A percentile compares a stretch with the other conserved stretches of the same genome.
Evolutionary conservation across 2,888 invertebrate species (phyloP).

Genomic region (Glyphotaelius pellucidus): DNA sequence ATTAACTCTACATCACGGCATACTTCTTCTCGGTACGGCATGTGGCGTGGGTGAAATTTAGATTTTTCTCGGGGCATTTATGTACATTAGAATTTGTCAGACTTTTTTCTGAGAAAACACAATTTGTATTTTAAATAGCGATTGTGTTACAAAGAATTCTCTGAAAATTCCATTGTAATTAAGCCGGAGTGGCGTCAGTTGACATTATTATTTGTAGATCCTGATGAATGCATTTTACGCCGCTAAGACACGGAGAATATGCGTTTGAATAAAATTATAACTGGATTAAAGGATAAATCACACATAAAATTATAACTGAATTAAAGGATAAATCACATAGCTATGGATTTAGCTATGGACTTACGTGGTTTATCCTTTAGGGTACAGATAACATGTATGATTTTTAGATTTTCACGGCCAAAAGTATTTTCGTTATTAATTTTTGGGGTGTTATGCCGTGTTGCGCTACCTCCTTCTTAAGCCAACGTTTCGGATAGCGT

Average conservation of each 20-base stretch:
- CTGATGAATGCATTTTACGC: background rate
- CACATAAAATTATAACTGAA: too few species aligned
- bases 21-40: background rate
- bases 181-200: background rate
- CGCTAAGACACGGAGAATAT: background rate
- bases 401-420: too few species aligned
- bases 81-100: background rate
- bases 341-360: too few species aligned
- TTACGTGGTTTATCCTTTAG: too few species aligned
- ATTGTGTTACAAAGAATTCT: background rate
- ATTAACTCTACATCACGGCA: background rate
- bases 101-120: background rate
- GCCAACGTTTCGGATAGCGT: too few species aligned
- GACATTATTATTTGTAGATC: background rate
- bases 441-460: too few species aligned
- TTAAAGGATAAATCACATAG: too few species aligned
- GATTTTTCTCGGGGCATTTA: background rate
- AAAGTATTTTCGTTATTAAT: too few species aligned
- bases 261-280: too few species aligned
- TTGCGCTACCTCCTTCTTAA: too few species aligned
- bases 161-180: background rate
- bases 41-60: background rate
- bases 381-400: too few species aligned
- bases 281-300: too few species aligned
- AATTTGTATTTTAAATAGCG: background rate